Conservation (phyloP, 2,113 vertebrate species). For the Dermatemys mawii region DNA sequence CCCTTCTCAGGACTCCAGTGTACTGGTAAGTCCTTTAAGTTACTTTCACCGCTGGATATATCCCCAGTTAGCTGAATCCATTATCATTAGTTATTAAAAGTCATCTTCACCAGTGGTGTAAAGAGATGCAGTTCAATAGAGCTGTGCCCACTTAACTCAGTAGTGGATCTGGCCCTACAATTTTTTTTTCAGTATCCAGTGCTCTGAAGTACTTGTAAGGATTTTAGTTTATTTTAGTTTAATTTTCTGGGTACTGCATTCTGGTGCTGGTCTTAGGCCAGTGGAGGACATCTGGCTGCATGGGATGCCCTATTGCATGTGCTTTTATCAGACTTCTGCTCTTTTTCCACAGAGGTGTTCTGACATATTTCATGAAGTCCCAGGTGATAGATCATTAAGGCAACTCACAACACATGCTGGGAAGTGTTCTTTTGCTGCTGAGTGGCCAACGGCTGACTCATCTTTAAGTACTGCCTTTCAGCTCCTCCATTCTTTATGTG, state of each 20-base stretch:
- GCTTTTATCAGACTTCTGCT: neutral
- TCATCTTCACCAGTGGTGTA: neutral
- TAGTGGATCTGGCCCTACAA: neutral
- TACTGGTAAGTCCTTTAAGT: too few species aligned
- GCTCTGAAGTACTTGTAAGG: neutral
- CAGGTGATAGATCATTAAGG: neutral
- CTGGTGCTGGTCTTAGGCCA: too few species aligned
- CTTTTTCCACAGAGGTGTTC: neutral
- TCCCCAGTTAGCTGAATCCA: neutral
- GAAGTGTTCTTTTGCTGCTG: neutral
- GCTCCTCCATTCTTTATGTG: neutral
- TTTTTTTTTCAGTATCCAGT: neutral
- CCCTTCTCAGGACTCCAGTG: too few species aligned
- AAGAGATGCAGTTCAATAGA: neutral
- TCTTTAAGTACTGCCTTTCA: neutral
- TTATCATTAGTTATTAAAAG: neutral
- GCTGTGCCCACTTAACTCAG: neutral
- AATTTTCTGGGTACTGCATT: too few species aligned
- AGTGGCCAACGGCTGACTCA: too few species aligned
- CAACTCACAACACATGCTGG: neutral
- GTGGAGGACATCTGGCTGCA: neutral
- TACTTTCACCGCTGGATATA: too few species aligned
- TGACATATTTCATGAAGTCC: neutral
- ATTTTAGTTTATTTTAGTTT: neutral
- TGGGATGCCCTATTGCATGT: neutral